A percentile compares a stretch with the other conserved stretches of the same genome.
Evolutionary conservation across 2,113 vertebrate species (phyloP).

Genomic region (Odocoileus hemionus): DNA sequence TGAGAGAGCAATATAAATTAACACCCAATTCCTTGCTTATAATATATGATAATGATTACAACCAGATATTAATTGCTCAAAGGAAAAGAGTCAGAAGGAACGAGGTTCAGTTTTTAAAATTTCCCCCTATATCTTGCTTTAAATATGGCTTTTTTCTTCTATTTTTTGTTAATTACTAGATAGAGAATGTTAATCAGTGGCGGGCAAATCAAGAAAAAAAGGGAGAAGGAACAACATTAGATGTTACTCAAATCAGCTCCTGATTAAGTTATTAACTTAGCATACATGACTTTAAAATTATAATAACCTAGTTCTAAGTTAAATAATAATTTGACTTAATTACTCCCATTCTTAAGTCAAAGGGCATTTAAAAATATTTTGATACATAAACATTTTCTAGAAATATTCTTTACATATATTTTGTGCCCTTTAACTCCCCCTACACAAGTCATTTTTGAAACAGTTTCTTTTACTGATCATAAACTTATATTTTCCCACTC

Average conservation of each 20-base stretch:
- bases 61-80: not conserved
- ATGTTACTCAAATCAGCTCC: not conserved
- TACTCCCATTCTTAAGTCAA: slow-evolving; percentile 19
- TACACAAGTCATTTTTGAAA: not conserved
- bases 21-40: not conserved
- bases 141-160: not conserved
- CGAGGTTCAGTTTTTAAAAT: not conserved
- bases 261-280: not conserved
- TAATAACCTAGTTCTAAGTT: not conserved
- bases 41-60: not conserved
- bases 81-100: not conserved
- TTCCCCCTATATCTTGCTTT: not conserved
- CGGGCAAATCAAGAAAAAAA: not conserved
- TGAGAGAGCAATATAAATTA: not conserved
- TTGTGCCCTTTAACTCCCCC: not conserved
- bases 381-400: not conserved
- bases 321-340: not conserved
- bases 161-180: not conserved
- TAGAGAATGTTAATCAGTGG: not conserved
- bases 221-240: not conserved
- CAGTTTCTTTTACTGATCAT: not conserved
- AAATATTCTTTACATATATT: not conserved
- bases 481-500: not conserved
- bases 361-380: not conserved
- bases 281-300: not conserved